Conservation (phyloP, 2,113 vertebrate genomes). For the Mirounga angustirostris region DNA sequence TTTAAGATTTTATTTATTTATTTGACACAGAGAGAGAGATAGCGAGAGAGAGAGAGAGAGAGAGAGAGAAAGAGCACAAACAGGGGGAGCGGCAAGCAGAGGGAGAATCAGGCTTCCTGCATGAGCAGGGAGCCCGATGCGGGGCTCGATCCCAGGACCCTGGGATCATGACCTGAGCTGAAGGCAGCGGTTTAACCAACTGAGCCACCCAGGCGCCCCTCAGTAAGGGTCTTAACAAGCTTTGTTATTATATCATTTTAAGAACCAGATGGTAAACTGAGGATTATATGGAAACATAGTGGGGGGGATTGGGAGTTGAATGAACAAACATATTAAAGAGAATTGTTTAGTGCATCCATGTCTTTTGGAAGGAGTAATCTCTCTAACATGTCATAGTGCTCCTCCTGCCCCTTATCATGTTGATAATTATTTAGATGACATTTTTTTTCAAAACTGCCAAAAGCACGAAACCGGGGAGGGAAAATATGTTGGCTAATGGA, state of each 20-base stretch:
- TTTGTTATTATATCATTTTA: not conserved
- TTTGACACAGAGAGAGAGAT: too few species aligned
- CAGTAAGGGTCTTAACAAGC: not conserved
- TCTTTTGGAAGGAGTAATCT: not conserved
- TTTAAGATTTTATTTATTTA: too few species aligned
- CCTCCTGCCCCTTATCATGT: not conserved
- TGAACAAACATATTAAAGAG: not conserved
- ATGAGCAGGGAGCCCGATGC: too few species aligned
- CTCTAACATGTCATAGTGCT: not conserved
- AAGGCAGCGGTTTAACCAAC: too few species aligned
- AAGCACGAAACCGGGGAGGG: not conserved
- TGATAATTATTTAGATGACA: not conserved
- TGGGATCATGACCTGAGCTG: too few species aligned
- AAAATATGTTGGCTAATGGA: constrained; percentile 55
- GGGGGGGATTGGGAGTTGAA: not conserved
- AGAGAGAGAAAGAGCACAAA: too few species aligned
- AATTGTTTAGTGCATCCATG: not conserved
- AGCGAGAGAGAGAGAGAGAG: too few species aligned
- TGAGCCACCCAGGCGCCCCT: not conserved
- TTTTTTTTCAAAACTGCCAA: constrained; percentile 27
- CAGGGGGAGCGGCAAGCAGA: too few species aligned
- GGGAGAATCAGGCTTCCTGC: too few species aligned
- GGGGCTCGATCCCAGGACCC: too few species aligned
- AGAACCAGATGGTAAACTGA: not conserved
- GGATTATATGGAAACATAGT: not conserved